Base-by-base conservation (phyloP, 2,113 vertebrate species). In the Scomber japonicus region DNA sequence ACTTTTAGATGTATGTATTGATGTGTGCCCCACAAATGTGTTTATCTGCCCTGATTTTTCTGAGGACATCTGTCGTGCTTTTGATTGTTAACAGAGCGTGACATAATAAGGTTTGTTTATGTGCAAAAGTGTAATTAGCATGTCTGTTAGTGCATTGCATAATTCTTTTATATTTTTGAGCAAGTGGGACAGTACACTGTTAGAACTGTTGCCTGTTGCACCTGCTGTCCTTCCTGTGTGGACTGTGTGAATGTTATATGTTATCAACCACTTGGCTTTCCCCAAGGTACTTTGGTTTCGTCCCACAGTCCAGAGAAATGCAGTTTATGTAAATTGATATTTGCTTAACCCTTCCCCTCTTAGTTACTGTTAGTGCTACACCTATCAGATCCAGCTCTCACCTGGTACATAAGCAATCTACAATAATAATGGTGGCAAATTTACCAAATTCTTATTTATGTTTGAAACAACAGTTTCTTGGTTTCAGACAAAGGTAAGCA, bases 11-110 rank as follows among this genome's bases (percentile, higher is more conserved):
- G 0, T 4, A 24, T 16, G 8, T n/a, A 17, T 30, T 21, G 19
- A 61, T 14, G 30, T 31, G 3, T 46, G 21, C 16, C 5, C 16
- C 7, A 9, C 31, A 24, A 35, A 40, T 68, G 14, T 56, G 53
- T 62, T 9, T 54, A 50, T 62, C 19, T 24, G 50, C n/a, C 17
- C 51, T 27, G 8, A 14, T 65, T 11, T 27, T 51, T 54, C 21
- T 64, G 35, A 55, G 21, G 60, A 31, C 35, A 30, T 57, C 48
- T 53, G 48, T 3, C 21, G 13, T 35, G 56, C 27, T 61, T 72
- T 72, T 72, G n/a, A 60, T 51, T 62, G 40, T 51, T 40, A 62
- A 40, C 30, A 61, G 17, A 27, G 30, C 5, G 9, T 53, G 71
- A 53, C 59, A 51, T 53, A 8, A 30, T 30, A 57, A 27, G 35